Base-by-base conservation (phyloP, 2,113 vertebrate genomes). In the Sylvilagus bachmani region DNA sequence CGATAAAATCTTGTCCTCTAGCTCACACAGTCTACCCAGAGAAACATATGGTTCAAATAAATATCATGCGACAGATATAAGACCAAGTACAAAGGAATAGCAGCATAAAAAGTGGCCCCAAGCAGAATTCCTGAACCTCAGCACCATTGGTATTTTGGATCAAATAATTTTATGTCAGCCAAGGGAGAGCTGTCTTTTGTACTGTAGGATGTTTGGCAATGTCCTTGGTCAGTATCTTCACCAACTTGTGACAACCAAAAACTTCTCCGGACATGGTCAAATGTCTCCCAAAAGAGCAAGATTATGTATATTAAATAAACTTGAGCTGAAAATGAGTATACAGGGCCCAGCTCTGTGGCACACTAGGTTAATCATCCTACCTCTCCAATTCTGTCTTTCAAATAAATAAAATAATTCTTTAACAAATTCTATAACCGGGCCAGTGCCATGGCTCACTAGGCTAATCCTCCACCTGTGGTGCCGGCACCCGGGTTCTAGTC, bases 1-100 rank as follows among this genome's bases (percentile, higher is more conserved):
- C 90, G 62, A 92, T 27, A 94, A 95, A 81, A 82, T 90, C 62
- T 66, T 77, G 24, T 88, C 71, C 29, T 95, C 69, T 33, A 75
- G 27, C 44, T 94, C 29, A 58, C 10, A 81, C 17, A n/a, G 55
- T 67, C 85, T 75, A 94, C 87, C 33, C 31, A 58, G 38, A 79
- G 25, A 92, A 75, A 80, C 29, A 24, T 27, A 58, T 11, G 11
- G 24, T 73, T 82, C 36, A 85, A 36, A 81, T 70, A 87, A 89
- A 89, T 55, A 3, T 0, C 36, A 51, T 22, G n/a, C 53, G 55
- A 49, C 66, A 49, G 14, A 80, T 70, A 10, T 64, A 81, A 58
- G 33, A 33, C 29, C 29, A 12, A 71, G 24, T 21, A 29, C n/a
- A 74, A 84, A 80, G 66, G 21, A 66, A 80, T 1, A 91, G 38